Percentiles rank a stretch among this genome's conserved stretches.
These are phyloP conservation scores for Syritta pipiens DNA, from an alignment of 2,888 invertebrate species.

Conservation along the genomic window DNA sequence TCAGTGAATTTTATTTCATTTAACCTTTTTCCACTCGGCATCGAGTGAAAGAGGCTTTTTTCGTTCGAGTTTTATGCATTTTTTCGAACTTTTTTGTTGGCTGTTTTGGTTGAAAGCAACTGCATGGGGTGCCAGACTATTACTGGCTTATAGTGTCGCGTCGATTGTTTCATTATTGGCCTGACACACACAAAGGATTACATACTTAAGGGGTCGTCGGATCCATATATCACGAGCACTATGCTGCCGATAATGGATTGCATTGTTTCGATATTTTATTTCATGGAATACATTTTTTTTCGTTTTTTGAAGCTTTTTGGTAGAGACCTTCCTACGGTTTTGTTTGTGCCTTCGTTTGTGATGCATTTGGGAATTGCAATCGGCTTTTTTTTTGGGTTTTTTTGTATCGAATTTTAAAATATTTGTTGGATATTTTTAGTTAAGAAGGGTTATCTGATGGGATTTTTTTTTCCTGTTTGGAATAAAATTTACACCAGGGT, in stretches of 20 bases:
- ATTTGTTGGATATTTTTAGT: conserved; percentile 2
- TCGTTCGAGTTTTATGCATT: background rate
- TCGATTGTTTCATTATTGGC: conserved; percentile 60
- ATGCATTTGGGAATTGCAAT: conserved; percentile 32
- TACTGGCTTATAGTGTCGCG: conserved; percentile 45
- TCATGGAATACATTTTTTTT: conserved; percentile 27
- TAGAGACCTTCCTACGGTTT: background rate
- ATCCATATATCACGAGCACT: conserved; percentile 38
- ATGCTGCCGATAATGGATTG: conserved; percentile 60
- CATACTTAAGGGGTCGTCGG: conserved; percentile 43
- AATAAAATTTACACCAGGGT: background rate
- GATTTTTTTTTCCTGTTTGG: background rate
- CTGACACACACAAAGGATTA: conserved; percentile 51
- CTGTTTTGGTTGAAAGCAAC: background rate
- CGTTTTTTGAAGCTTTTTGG: background rate
- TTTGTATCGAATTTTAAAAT: conserved; percentile 24
- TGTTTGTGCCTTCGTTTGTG: background rate
- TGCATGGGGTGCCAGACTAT: conserved; percentile 20
- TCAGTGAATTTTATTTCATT: conserved; percentile 41
- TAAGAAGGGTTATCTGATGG: background rate
- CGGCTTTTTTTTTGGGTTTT: conserved; percentile 17
- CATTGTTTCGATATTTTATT: conserved; percentile 63
- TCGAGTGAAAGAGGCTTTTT: too few species aligned
- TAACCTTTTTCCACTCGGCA: too few species aligned
- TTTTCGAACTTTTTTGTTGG: conserved; percentile 19